Base-by-base conservation (phyloP, 2,113 vertebrate species). In the Eretmodus cyanostictus region DNA sequence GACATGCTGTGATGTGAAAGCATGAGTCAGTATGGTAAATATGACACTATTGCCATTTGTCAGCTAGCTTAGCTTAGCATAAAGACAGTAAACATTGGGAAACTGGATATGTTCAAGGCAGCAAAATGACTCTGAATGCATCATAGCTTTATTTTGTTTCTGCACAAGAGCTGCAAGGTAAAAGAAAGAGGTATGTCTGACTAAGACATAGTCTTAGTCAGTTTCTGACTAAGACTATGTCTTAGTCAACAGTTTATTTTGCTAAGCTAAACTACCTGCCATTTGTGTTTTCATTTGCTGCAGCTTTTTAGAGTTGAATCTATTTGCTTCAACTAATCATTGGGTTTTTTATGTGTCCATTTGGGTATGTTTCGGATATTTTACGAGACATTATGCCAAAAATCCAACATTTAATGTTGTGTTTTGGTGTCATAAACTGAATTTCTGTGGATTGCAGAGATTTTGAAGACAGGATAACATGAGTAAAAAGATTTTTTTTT, bases 401-500 rank as follows among this genome's bases (percentile, higher is more conserved):
- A 49, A 49, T 49, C 71, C 24, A 4, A 78, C 42, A 78, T 78
- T 78, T 31, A 47, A 17, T 45, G 4, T 29, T 76, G 16, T 29
- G 42, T 19, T 49, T 78, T 78, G 71, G 3, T 2, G 24, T n/a
- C 71, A 11, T 47, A 31, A 76, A 76, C 3, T 76, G 71, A 76
- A 49, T 31, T 27, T 76, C 24, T 76, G 14, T 76, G 24, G 42
- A 47, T 49, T 76, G 24, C 71, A 29, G n/a, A 7, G 24, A 12
- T 47, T 76, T 76, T 49, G 24, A 29, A 31, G 10, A 78, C 71
- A 78, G 42, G 17, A 17, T 47, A 47, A 76, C 24, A 24, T 2
- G 2, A 4, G 11, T 71, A 40, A 40, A 71, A 14, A 9, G 0
- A 5, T 14, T 2, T 1, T 1, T 19, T 14, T 36, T 1, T 0